Percentiles rank a stretch among this genome's conserved stretches.
Conservation (phyloP, 1,140 invertebrate genomes). For the Odontomachus brunneus region DNA sequence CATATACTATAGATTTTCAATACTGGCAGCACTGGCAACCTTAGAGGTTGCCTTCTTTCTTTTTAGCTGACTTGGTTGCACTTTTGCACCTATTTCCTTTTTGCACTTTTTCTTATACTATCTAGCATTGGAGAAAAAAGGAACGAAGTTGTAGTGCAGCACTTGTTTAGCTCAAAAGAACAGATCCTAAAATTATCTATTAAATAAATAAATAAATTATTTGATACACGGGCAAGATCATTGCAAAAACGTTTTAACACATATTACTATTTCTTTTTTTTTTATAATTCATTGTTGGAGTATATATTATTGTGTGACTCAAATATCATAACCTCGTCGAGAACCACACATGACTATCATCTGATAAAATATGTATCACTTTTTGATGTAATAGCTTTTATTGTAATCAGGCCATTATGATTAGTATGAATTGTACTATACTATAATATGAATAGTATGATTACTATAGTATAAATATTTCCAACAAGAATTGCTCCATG, state of each 20-base stretch:
- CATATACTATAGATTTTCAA: no score
- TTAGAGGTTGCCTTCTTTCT: no score
- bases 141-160: no score
- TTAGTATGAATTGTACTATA: constrained; percentile 9
- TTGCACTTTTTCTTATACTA: no score
- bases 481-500: no score
- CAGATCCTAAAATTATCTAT: background rate
- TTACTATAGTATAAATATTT: no score
- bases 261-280: background rate
- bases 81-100: no score
- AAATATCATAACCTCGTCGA: constrained; percentile 57
- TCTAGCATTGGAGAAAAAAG: no score
- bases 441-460: no score
- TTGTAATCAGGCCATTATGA: background rate
- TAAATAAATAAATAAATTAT: background rate
- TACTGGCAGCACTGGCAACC: no score
- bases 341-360: background rate
- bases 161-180: no score
- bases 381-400: background rate
- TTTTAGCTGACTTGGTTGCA: no score
- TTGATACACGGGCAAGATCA: background rate
- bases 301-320: background rate
- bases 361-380: background rate
- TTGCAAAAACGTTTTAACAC: background rate
- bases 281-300: background rate